Percentiles rank a stretch among this genome's conserved stretches.
Evolutionary conservation across 2,888 invertebrate genomes (phyloP).

Genomic region (Erebia aethiops): DNA sequence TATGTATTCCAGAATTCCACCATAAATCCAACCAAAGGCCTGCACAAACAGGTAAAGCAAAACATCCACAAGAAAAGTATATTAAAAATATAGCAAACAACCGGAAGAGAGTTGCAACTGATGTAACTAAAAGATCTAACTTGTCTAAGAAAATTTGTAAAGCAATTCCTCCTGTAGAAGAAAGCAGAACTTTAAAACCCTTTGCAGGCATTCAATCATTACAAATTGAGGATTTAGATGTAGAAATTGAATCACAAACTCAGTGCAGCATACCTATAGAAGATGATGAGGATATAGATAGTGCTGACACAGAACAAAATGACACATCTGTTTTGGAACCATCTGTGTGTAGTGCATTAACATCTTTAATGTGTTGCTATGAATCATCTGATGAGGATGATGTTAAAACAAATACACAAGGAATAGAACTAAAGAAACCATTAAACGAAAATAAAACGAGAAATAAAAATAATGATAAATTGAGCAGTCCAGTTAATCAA

Average conservation of each 20-base stretch:
- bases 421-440: constrained; percentile 32
- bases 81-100: constrained; percentile 26
- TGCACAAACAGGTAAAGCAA: constrained; percentile 32
- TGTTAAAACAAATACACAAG: constrained; percentile 28
- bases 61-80: constrained; percentile 52
- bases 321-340: constrained; percentile 45
- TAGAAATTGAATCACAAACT: constrained; percentile 44
- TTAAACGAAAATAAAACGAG: constrained; percentile 25
- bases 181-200: constrained; percentile 64
- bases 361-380: constrained; percentile 83
- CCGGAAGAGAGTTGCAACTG: constrained; percentile 23
- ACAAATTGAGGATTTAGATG: constrained; percentile 51
- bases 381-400: constrained; percentile 78
- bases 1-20: constrained; percentile 47
- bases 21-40: constrained; percentile 44
- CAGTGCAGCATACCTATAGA: constrained; percentile 57
- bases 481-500: constrained; percentile 12
- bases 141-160: constrained; percentile 41
- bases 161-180: constrained; percentile 46
- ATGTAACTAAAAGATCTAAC: constrained; percentile 17
- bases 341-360: constrained; percentile 79
- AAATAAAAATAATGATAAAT: constrained; percentile 37
- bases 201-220: constrained; percentile 77
- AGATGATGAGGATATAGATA: constrained; percentile 58
- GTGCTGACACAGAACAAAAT: constrained; percentile 16